phyloP scores from a whole-genome alignment of 1,140 invertebrate species.

The Drosophila dunni region DNA sequence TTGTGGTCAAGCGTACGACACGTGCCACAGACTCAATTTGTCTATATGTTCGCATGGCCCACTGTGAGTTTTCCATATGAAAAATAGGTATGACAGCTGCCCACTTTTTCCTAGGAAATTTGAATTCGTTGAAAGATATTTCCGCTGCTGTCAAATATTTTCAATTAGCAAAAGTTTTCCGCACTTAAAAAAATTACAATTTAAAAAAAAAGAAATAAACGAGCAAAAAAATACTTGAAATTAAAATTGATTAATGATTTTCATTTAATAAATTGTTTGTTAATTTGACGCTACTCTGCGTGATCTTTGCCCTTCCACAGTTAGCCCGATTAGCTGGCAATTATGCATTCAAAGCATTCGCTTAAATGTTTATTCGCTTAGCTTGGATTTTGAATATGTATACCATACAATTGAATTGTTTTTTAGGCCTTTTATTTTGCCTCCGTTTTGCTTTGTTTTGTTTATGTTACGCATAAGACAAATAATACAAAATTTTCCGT shows the following conservation, averaged over 20 bases:
- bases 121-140: slow-evolving; percentile 55
- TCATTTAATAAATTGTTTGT: slow-evolving; percentile 53
- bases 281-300: background rate
- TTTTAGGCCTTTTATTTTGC: slow-evolving; percentile 18
- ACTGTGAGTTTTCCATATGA: slow-evolving; percentile 29
- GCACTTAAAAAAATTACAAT: background rate
- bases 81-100: slow-evolving; percentile 36
- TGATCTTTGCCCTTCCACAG: slow-evolving; percentile 19
- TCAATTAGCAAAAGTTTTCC: slow-evolving; percentile 40
- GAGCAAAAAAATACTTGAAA: slow-evolving; percentile 7
- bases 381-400: slow-evolving; percentile 24
- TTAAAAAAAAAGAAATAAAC: no score
- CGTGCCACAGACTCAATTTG: slow-evolving; percentile 51
- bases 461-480: slow-evolving; percentile 59
- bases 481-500: slow-evolving; percentile 33
- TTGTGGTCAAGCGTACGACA: slow-evolving; percentile 67
- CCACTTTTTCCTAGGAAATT: background rate
- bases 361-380: slow-evolving; percentile 18
- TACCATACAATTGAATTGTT: slow-evolving; percentile 21
- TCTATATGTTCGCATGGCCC: slow-evolving; percentile 4
- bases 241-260: slow-evolving; percentile 46
- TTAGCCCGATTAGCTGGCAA: slow-evolving; percentile 35
- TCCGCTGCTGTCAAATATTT: slow-evolving; percentile 53
- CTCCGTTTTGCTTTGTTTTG: slow-evolving; percentile 22
- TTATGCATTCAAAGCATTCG: slow-evolving; percentile 33